A percentile compares a stretch with the other conserved stretches of the same genome.
Conservation (phyloP, 2,797 vertebrate species). For the Cryptoblepharus egeriae region DNA sequence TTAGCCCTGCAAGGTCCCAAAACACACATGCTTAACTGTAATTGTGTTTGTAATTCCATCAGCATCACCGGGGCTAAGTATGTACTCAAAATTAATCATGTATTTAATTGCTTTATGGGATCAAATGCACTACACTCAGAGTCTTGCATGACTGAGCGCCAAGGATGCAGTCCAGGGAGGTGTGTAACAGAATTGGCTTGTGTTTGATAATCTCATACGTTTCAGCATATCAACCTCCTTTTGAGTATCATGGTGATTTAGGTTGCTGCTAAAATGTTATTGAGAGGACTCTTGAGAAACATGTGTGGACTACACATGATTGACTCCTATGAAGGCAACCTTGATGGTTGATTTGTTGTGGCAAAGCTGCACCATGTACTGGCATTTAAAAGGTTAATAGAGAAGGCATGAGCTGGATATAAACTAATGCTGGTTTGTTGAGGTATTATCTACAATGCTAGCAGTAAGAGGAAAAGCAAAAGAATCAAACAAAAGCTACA, state of each 20-base stretch:
- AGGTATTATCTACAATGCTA: too few relatives aligned
- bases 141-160: conserved; percentile 1
- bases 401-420: too few relatives aligned
- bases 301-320: too few relatives aligned
- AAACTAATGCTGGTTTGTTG: too few relatives aligned
- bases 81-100: conserved; percentile 16
- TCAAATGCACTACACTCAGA: conserved; percentile 12
- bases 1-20: conserved; percentile 11
- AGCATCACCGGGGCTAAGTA: conserved; percentile 8
- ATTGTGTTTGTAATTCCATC: neutral
- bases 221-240: neutral
- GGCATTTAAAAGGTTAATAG: too few relatives aligned
- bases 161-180: conserved; percentile 1
- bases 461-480: too few relatives aligned
- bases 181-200: neutral
- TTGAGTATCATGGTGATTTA: neutral
- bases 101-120: conserved; percentile 19
- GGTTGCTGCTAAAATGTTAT: neutral
- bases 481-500: too few relatives aligned
- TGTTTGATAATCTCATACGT: neutral
- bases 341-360: too few relatives aligned
- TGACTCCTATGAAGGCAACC: too few relatives aligned
- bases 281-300: neutral
- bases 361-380: too few relatives aligned
- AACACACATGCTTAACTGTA: neutral